Evolutionary conservation across 2,113 vertebrate genomes (phyloP).

Genomic region (Australoheros scitulus): DNA sequence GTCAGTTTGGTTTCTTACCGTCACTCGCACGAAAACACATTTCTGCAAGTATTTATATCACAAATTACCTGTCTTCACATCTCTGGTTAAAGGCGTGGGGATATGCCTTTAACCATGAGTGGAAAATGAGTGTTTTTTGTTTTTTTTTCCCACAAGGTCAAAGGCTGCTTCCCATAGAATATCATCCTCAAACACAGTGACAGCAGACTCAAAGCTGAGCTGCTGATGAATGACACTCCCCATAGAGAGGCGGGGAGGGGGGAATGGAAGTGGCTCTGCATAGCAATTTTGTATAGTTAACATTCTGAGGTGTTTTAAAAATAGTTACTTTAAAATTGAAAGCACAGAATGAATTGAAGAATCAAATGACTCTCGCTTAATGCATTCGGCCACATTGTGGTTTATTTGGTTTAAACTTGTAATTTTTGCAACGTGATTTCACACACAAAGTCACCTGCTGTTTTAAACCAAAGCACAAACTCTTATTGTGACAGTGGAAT

Average conservation of each 20-base stretch:
- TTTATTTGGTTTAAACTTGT: slow-evolving; percentile 30
- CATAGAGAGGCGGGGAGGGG: slow-evolving; percentile 8
- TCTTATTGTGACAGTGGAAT: not conserved
- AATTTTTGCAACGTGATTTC: slow-evolving; percentile 26
- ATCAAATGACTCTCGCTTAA: slow-evolving; percentile 36
- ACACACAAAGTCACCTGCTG: not conserved
- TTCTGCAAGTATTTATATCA: slow-evolving; percentile 27
- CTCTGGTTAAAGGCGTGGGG: slow-evolving; percentile 19
- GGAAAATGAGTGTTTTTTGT: slow-evolving; percentile 4
- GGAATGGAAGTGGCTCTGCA: slow-evolving; percentile 14
- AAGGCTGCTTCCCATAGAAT: slow-evolving; percentile 17
- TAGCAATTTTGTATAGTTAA: slow-evolving; percentile 36
- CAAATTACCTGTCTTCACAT: slow-evolving; percentile 42
- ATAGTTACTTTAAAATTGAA: slow-evolving; percentile 41
- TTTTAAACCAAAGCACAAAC: slow-evolving; percentile 12
- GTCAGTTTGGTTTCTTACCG: slow-evolving; percentile 22
- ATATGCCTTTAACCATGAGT: not conserved
- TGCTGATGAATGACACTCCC: slow-evolving; percentile 44
- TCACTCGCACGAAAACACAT: slow-evolving; percentile 33
- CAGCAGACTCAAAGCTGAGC: slow-evolving; percentile 43
- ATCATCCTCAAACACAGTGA: slow-evolving; percentile 42
- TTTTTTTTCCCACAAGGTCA: slow-evolving; percentile 22
- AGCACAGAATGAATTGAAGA: not conserved
- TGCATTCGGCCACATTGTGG: slow-evolving; percentile 29
- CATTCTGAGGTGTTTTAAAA: slow-evolving; percentile 18